Evolutionary conservation across 2,113 vertebrate genomes (phyloP).

Genomic region (Prietella phreatophila): DNA sequence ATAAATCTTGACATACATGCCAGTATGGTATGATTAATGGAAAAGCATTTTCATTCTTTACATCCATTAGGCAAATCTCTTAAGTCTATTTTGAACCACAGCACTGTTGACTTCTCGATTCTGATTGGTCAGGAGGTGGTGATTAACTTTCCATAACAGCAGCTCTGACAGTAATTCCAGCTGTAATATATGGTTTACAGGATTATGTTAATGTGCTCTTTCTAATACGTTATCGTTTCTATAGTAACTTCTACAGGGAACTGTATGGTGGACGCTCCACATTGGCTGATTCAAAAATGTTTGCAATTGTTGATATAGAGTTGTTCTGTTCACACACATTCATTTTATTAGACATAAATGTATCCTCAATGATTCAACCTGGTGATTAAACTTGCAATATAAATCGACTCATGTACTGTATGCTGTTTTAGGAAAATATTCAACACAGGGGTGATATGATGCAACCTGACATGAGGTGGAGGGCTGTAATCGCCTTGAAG

Average conservation of each 20-base stretch:
- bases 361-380: not conserved
- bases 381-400: not conserved
- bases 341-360: not conserved
- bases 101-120: not conserved
- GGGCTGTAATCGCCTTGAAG: not conserved
- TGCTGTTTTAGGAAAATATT: not conserved
- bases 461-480: not conserved
- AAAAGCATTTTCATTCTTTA: slow-evolving; percentile 3
- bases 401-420: not conserved
- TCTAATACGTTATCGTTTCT: not conserved
- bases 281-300: not conserved
- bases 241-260: not conserved
- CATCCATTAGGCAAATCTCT: not conserved
- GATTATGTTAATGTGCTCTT: not conserved
- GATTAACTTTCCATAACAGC: not conserved
- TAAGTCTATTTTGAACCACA: not conserved
- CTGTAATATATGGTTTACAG: not conserved
- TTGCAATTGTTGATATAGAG: not conserved
- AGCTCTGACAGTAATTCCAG: not conserved
- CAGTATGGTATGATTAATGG: not conserved
- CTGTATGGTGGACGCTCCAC: not conserved
- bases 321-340: slow-evolving; percentile 51
- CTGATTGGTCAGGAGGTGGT: not conserved
- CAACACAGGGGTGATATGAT: not conserved
- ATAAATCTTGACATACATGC: not conserved